phyloP scores from a whole-genome alignment of 2,113 vertebrate species.

The Scomber scombrus region DNA sequence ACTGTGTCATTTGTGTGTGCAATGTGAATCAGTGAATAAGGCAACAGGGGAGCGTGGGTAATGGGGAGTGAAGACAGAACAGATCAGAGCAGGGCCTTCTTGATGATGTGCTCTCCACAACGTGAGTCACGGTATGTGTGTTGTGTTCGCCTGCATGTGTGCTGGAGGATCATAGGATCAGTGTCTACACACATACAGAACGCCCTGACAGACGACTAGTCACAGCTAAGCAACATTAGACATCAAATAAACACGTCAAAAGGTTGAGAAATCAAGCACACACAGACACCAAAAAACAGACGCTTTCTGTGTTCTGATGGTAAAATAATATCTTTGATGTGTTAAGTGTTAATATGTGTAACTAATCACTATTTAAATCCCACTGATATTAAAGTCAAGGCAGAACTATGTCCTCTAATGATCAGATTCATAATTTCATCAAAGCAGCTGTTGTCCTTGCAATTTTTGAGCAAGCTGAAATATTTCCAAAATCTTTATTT shows the following conservation, averaged over 20 bases:
- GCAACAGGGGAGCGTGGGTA: conserved; percentile 59
- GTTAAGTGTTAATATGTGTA: no score
- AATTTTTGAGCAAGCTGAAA: background rate
- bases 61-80: conserved; percentile 61
- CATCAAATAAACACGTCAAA: conserved; percentile 30
- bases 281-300: background rate
- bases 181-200: conserved; percentile 30
- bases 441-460: background rate
- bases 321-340: no score
- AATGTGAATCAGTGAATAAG: conserved; percentile 48
- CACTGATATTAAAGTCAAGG: background rate
- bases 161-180: conserved; percentile 37
- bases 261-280: conserved; percentile 4
- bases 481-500: background rate
- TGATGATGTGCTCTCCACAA: conserved; percentile 48
- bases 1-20: conserved; percentile 52
- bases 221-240: conserved; percentile 16
- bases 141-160: conserved; percentile 42
- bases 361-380: conserved; percentile 3
- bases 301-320: background rate
- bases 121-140: conserved; percentile 51
- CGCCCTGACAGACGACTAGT: conserved; percentile 12
- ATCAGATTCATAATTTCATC: conserved; percentile 4
- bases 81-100: conserved; percentile 32
- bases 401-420: background rate